These are phyloP conservation scores for Microtus montanus DNA, from an alignment of 2,113 vertebrate species.

Conservation along the genomic window DNA sequence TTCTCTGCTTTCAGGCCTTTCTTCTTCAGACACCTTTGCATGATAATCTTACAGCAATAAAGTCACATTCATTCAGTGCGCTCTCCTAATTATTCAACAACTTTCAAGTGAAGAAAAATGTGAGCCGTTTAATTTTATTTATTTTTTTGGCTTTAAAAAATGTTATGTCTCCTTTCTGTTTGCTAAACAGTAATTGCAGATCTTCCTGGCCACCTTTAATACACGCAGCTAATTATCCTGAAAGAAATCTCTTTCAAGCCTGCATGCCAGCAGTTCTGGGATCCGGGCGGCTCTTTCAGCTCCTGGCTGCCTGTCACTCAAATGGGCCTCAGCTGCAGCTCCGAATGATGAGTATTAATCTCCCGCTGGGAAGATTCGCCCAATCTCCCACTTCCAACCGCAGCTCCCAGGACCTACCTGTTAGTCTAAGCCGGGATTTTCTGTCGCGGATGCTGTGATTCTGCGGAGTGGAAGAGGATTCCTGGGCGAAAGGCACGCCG, in stretches of 20 bases:
- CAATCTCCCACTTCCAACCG: slow-evolving; percentile 91
- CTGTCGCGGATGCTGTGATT: slow-evolving; percentile 93
- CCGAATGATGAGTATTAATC: slow-evolving; percentile 96
- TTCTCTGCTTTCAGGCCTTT: background rate
- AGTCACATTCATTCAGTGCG: slow-evolving; percentile 77
- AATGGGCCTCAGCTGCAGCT: slow-evolving; percentile 96
- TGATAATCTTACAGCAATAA: slow-evolving; percentile 77
- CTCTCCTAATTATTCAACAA: slow-evolving; percentile 80
- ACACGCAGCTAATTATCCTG: slow-evolving; percentile 93
- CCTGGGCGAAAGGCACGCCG: slow-evolving; percentile 88
- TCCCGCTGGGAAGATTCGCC: slow-evolving; percentile 94
- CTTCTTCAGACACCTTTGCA: background rate
- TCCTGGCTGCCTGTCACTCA: slow-evolving; percentile 94
- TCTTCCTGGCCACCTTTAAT: slow-evolving; percentile 91
- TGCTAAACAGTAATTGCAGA: slow-evolving; percentile 91
- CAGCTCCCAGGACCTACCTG: slow-evolving; percentile 92
- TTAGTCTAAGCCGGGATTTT: slow-evolving; percentile 94
- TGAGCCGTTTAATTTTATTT: slow-evolving; percentile 79
- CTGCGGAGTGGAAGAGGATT: slow-evolving; percentile 90
- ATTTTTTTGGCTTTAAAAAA: slow-evolving; percentile 60
- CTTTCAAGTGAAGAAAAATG: slow-evolving; percentile 83
- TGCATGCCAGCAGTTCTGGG: slow-evolving; percentile 91
- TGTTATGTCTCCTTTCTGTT: slow-evolving; percentile 86
- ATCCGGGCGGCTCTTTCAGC: slow-evolving; percentile 89
- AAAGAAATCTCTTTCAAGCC: slow-evolving; percentile 94